phyloP scores from a whole-genome alignment of 2,113 vertebrate genomes.

The Apistogramma diplotaenia region DNA sequence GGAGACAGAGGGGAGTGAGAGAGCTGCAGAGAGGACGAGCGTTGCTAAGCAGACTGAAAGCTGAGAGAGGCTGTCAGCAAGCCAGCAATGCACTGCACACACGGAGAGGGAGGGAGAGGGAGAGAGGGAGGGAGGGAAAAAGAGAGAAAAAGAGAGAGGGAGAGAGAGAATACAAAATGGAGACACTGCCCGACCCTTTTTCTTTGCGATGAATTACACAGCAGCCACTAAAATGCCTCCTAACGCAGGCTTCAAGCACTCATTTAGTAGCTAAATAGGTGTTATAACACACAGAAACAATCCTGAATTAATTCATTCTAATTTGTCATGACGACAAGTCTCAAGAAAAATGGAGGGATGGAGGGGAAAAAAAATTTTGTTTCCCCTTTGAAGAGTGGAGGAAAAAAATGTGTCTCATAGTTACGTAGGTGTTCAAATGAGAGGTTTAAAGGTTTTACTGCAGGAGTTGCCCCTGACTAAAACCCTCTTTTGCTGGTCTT shows the following conservation, averaged over 20 bases:
- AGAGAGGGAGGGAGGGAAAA: background rate
- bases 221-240: background rate
- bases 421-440: conserved; percentile 2
- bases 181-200: conserved; percentile 48
- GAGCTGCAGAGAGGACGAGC: conserved; percentile 52
- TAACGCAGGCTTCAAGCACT: background rate
- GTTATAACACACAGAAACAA: background rate
- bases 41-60: conserved; percentile 76
- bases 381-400: background rate
- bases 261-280: background rate
- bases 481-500: background rate
- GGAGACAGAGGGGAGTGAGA: conserved; percentile 63
- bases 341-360: background rate
- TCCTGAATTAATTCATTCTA: background rate
- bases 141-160: background rate
- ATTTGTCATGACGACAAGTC: background rate
- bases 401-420: background rate
- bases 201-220: conserved; percentile 24
- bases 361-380: background rate
- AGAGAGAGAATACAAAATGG: conserved; percentile 65
- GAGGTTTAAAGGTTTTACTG: background rate
- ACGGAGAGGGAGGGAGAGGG: background rate
- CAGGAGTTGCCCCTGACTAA: background rate
- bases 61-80: conserved; percentile 62
- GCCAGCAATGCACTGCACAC: conserved; percentile 61